Evolutionary conservation across 2,113 vertebrate genomes (phyloP), one percentile per base, ranked within the genome.

Genomic region (Salvelinus alpinus): DNA sequence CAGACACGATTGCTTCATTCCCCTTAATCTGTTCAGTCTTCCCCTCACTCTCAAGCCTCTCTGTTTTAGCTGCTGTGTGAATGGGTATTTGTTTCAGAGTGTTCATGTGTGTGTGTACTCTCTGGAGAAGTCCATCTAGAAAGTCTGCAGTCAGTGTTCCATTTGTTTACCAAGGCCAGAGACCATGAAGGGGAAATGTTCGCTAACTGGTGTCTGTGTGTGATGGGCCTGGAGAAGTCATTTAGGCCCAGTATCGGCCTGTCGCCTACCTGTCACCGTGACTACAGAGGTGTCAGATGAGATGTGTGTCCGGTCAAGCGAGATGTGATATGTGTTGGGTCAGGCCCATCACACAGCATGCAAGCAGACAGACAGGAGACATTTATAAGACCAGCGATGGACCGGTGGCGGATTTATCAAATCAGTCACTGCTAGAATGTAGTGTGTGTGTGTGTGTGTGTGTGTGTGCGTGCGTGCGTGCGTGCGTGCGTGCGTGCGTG

Each of bases 141-240:
- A 88, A 89, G 85, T 84, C 70, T 85, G 85, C 80, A 87, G 89
- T 91, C 85, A 88, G 80, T 14, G 83, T 76, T 88, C 81, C 83
- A 87, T 91, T 91, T 91, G 86, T 76, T 84, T 88, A 86, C 78
- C 82, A 85, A 74, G 87, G 77, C 8, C 86, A 71, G 86, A 88
- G 88, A 91, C 88, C 91, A 90, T 92, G 91, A 91, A 90, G 88
- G 89, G 80, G 87, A 90, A 89, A 88, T 84, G 16, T 44, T 66
- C 47, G 59, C 64, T 65, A 65, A 25, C 70, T 25, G 24, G 70
- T 20, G 59, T 25, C 65, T 81, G 87, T 87, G 89, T 87, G 90
- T 92, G 92, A 94, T 92, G 86, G 88, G 84, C 86, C 90, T 86
- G 87, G 87, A 87, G 90, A 90, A 89, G 89, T 90, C 87, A 91